phyloP scores from a whole-genome alignment of 2,797 vertebrate species.

The Oceanodroma leucorhoa region DNA sequence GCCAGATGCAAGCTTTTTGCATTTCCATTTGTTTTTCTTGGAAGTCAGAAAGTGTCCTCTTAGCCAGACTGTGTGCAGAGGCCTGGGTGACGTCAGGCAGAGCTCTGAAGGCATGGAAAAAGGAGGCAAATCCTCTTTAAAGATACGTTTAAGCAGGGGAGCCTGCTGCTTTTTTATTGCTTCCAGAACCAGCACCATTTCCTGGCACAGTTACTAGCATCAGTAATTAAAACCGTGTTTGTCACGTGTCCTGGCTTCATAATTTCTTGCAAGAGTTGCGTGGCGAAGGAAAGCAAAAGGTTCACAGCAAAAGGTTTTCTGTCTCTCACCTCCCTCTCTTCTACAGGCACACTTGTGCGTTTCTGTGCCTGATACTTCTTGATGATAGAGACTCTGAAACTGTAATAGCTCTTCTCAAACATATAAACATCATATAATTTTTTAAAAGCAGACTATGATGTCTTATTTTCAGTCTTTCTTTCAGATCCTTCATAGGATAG shows the following conservation, averaged over 20 bases:
- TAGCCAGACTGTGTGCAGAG: not conserved
- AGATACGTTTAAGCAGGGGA: not conserved
- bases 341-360: fast-evolving
- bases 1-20: not conserved
- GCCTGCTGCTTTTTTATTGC: not conserved
- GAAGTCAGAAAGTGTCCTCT: not conserved
- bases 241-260: not conserved
- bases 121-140: not conserved
- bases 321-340: not conserved
- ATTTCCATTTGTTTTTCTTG: constrained; percentile 48
- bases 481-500: not conserved
- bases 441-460: not conserved
- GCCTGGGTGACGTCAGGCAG: not conserved
- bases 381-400: not conserved
- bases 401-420: not conserved
- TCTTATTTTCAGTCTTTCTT: not conserved
- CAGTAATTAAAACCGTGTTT: not conserved
- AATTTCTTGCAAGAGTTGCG: not conserved
- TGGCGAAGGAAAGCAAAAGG: not conserved
- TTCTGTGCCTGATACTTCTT: not conserved
- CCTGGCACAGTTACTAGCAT: not conserved
- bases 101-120: constrained; percentile 4
- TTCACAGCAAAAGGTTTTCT: not conserved
- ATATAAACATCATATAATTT: fast-evolving
- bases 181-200: not conserved